Base-by-base conservation (phyloP, 2,113 vertebrate genomes). In the Rhea pennata region DNA sequence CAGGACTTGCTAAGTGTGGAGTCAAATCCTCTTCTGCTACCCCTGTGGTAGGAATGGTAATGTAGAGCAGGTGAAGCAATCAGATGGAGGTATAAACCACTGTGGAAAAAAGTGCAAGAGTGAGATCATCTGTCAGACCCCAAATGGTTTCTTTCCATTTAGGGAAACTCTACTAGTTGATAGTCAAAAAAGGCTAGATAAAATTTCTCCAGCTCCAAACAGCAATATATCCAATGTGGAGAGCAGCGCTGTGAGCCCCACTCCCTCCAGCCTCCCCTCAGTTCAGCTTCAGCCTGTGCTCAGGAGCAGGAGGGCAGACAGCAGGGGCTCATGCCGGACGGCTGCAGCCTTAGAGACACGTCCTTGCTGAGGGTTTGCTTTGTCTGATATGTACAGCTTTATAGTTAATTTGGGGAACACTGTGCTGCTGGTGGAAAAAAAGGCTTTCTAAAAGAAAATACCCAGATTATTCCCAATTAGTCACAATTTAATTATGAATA, bases 261-360 rank as follows among this genome's bases (percentile, higher is more conserved):
- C 23, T 64, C 5, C 23, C 0, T 31, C 33, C 61, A 19, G 39
- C 51, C 59, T 29, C 33, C 46, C 39, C 71, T 58, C 24, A 14
- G 15, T 3, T 69, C 44, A 39, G 31, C 42, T 73, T 56, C 9
- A 31, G 4, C 7, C 33, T n/a, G 33, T 3, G 0, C 12, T 27
- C n/a, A 4, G 21, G 20, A 13, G 19, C 46, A 31, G 64, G 6
- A 22, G 9, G 58, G 54, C 3, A 3, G 17, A 3, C 1, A 62
- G 8, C 2, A 2, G 5, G 31, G 54, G 5, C 6, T 27, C 53
- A 26, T 8, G 22, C 16, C 7, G 4, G 26, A 21, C 3, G 15
- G 15, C 9, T 5, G 24, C 33, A 77, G 48, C 20, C 46, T 39
- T 83, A 54, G n/a, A 67, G 20, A 20, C 19, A 33, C 8, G 48